Percentiles rank a stretch among this genome's conserved stretches.
phyloP scores from a whole-genome alignment of 2,113 vertebrate species.

The Antechinus flavipes region DNA sequence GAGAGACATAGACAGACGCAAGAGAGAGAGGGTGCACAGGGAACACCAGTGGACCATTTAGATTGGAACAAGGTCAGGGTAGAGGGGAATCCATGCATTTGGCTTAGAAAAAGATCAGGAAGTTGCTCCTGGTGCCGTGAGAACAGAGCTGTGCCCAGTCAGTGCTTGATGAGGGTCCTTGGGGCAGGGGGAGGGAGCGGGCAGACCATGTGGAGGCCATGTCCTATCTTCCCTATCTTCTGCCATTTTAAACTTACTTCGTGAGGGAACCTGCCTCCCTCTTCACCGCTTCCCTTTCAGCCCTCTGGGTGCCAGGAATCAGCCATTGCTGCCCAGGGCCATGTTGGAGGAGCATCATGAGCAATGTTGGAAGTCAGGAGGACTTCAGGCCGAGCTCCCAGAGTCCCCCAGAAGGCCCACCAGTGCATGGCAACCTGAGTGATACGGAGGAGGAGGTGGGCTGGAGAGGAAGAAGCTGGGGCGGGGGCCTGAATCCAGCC shows the following conservation, averaged over 20 bases:
- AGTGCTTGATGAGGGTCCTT: neutral
- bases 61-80: neutral
- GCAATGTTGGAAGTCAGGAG: too few species aligned
- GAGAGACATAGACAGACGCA: too few species aligned
- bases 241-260: too few species aligned
- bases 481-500: slow-evolving; percentile 28
- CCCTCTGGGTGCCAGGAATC: neutral
- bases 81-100: too few species aligned
- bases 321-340: neutral
- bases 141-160: too few species aligned
- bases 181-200: neutral
- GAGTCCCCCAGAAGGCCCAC: neutral
- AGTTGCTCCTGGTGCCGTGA: too few species aligned
- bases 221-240: too few species aligned
- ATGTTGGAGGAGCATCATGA: neutral
- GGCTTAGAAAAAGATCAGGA: neutral
- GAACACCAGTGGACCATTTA: neutral
- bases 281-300: neutral
- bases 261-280: too few species aligned
- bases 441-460: slow-evolving; percentile 59
- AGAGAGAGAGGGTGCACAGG: too few species aligned
- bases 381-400: neutral
- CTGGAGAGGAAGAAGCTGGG: neutral
- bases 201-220: neutral
- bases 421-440: neutral